Base-by-base conservation (phyloP, 2,888 invertebrate genomes). In the Cosmia trapezina region DNA sequence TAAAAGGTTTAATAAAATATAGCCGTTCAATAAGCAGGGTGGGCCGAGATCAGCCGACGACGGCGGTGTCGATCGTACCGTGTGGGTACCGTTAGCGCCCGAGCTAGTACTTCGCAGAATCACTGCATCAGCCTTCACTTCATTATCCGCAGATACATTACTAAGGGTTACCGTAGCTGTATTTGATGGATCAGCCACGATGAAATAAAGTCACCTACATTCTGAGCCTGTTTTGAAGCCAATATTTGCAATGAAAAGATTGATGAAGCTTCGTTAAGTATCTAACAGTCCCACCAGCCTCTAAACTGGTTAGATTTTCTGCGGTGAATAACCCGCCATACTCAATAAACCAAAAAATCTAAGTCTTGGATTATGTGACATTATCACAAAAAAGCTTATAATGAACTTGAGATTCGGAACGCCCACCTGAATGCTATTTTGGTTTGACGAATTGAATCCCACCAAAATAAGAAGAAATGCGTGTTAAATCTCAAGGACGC, bases 21-120 rank as follows among this genome's bases (percentile, higher is more conserved):
- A 64, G 70, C 62, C 64, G 57, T 80, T 71, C 43, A n/a, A 60
- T 73, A 73, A 72, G 60, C 59, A 79, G 69, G 79, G 72, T 84
- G 79, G 79, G 74, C 80, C 19, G 70, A 68, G 80, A 82, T 82
- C 84, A 73, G 75, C 62, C 81, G 70, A 70, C 68, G 73, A 71
- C 64, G 78, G 28, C 68, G 45, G 41, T 63, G 70, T 53, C 70
- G 47, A 19, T 78, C 77, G 69, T 59, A 19, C 79, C 77, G 69
- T 59, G 72, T 67, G 62, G 56, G 67, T 81, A 82, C 88, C 87
- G 88, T 87, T 87, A 88, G 70, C 62, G 69, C 59, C 62, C 76
- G 80, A 73, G 80, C 83, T 70, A 76, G n/a, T 76, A 85, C 76
- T 87, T 86, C 80, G 70, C 75, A 72, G 81, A 83, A 85, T 76